Base-by-base conservation (phyloP, 2,888 invertebrate genomes). In the Norana najaformis region DNA sequence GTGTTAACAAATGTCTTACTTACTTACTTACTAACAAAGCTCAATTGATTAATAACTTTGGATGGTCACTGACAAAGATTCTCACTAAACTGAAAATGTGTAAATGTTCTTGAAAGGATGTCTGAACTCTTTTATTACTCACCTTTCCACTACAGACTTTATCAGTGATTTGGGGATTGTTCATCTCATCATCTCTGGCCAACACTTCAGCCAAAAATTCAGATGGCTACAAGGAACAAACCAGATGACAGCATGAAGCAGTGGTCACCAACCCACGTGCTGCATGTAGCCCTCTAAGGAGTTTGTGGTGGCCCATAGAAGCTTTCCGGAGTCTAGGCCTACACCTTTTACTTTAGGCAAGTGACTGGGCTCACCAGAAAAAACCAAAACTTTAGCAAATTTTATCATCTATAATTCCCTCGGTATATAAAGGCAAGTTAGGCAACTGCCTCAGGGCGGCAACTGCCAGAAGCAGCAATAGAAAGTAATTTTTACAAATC, bases 171-270 rank as follows among this genome's bases (percentile, higher is more conserved):
- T 85, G 69, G 69, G 11, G 69, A n/a, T 69, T 69, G 30, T 69
- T 85, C 37, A 37, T 8, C 34, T 85, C 37, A 37, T 37, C 35
- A 37, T 85, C 85, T 85, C 20, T 37, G 37, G 85, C 85, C 85
- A 35, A 36, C 35, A 85, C 37, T 85, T 85, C 85, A 85, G 85
- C 85, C 85, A 85, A 85, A n/a, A 36, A 85, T 85, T 85, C 85
- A 36, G 85, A 85, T 36, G 85, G 85, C 85, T 85, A 36, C 85
- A 85, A 85, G 23, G 20, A 85, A 18, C 36, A 85, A 69, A n/a
- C 53, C 30, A 13, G 69, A n/a, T 69, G 8, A 69, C 30, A 30
- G 69, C 11, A 69, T n/a, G n/a, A 6, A 0, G n/a, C n/a, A 69
- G 69, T n/a, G 11, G n/a, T 69, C n/a, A 69, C 69, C 16, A 69